Evolutionary conservation across 2,113 vertebrate species (phyloP).

Genomic region (Phrynosoma blainvillii): DNA sequence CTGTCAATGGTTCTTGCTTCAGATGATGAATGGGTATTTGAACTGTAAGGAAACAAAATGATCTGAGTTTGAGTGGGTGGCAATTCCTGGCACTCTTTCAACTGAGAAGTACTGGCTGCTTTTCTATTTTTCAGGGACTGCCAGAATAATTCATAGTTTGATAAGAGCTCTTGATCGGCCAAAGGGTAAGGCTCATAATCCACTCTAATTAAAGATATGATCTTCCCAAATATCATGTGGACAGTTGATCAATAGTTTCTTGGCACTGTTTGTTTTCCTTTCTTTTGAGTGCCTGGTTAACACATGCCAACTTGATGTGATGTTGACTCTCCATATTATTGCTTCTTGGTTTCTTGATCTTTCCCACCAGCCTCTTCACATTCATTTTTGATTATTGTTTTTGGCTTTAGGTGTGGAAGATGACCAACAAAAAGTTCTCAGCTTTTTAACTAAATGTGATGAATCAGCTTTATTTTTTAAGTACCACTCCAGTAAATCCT

Average conservation of each 20-base stretch:
- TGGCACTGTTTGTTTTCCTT: neutral
- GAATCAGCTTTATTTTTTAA: constrained; percentile 5
- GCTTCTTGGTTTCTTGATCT: constrained; percentile 57
- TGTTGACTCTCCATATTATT: constrained; percentile 46
- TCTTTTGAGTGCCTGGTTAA: neutral
- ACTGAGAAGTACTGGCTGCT: constrained; percentile 7
- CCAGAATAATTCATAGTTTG: constrained; percentile 37
- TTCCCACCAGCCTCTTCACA: constrained; percentile 49
- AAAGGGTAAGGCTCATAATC: constrained; percentile 15
- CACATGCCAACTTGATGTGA: constrained; percentile 35
- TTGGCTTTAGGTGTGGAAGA: constrained; percentile 25
- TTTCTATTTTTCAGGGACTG: constrained; percentile 1
- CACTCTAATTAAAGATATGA: constrained; percentile 39
- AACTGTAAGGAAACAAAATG: constrained; percentile 7
- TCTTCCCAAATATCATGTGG: constrained; percentile 39
- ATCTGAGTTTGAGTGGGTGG: neutral
- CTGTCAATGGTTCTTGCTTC: neutral
- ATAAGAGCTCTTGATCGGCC: constrained; percentile 24
- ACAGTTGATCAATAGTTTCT: constrained; percentile 47
- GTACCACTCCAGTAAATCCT: constrained; percentile 41
- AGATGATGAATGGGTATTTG: neutral
- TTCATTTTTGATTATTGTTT: constrained; percentile 52
- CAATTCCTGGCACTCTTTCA: neutral
- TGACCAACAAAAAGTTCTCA: constrained; percentile 48
- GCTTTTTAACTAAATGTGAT: constrained; percentile 25